phyloP scores from a whole-genome alignment of 30 jellyfish, hydroid and myxozoan species.

The Pelagia noctiluca region DNA sequence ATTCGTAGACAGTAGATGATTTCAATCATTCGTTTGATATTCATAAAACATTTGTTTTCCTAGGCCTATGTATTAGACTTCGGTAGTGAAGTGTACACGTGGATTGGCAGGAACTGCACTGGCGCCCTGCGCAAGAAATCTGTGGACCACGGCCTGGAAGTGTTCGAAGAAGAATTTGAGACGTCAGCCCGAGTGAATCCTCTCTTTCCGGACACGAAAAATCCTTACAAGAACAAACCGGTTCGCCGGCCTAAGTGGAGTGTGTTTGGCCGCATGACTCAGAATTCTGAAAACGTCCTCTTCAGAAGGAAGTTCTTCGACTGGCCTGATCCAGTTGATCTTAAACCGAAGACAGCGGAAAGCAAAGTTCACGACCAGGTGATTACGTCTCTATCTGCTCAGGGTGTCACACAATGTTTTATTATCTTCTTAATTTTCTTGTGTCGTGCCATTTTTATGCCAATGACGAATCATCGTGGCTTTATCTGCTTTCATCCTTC shows the following conservation, averaged over 20 bases:
- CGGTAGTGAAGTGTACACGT: slow-evolving; percentile 94
- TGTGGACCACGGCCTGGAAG: slow-evolving; percentile 81
- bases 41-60: background rate
- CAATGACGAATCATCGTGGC: too few species aligned
- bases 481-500: too few species aligned
- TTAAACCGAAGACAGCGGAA: slow-evolving; percentile 80
- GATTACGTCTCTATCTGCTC: background rate
- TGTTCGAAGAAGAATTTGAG: slow-evolving; percentile 73
- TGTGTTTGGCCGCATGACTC: slow-evolving; percentile 93
- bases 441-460: too few species aligned
- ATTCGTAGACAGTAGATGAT: too few species aligned
- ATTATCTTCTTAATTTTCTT: too few species aligned
- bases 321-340: slow-evolving; percentile 99
- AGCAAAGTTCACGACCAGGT: slow-evolving; percentile 91
- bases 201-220: slow-evolving; percentile 68
- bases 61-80: slow-evolving; percentile 98
- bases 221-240: slow-evolving; percentile 45
- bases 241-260: slow-evolving; percentile 90
- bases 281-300: slow-evolving; percentile 89
- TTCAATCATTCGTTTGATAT: background rate
- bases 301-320: slow-evolving; percentile 90
- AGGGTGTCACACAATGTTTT: too few species aligned
- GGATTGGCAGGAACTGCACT: slow-evolving; percentile 92
- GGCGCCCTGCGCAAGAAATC: slow-evolving; percentile 80
- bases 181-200: slow-evolving; percentile 83